These are phyloP conservation scores for Plusia festucae DNA, from an alignment of 2,888 invertebrate species.

Conservation along the genomic window DNA sequence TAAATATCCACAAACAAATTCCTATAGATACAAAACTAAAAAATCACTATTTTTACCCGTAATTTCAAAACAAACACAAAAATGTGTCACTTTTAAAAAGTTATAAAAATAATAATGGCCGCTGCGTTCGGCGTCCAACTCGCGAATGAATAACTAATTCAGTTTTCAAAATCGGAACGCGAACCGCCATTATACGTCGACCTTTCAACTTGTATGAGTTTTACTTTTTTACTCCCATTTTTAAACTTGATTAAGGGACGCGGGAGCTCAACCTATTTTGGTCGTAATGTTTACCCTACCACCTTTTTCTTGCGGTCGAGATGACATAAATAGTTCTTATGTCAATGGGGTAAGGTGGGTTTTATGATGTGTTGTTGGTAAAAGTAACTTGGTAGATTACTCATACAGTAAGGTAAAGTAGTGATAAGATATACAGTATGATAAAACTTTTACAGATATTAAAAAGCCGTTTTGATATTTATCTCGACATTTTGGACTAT, in stretches of 20 bases:
- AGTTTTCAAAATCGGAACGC: conserved; percentile 83
- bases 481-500: neutral
- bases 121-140: conserved; percentile 67
- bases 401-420: conserved; percentile 76
- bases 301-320: conserved; percentile 36
- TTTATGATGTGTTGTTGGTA: conserved; percentile 33
- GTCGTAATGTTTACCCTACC: conserved; percentile 53
- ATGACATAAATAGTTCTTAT: conserved; percentile 54
- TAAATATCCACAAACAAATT: neutral
- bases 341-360: conserved; percentile 8
- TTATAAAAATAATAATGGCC: conserved; percentile 71
- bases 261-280: conserved; percentile 64
- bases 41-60: conserved; percentile 27
- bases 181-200: conserved; percentile 64
- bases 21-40: neutral
- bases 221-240: conserved; percentile 45
- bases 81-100: conserved; percentile 14
- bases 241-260: conserved; percentile 49
- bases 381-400: conserved; percentile 71
- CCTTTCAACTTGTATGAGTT: conserved; percentile 60
- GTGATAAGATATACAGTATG: conserved; percentile 84
- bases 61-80: conserved; percentile 26
- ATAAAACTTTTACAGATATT: conserved; percentile 30
- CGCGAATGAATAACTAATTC: conserved; percentile 83
- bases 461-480: conserved; percentile 16